Evolutionary conservation across 2,113 vertebrate genomes (phyloP).

Genomic region (Phylloscopus trochilus): DNA sequence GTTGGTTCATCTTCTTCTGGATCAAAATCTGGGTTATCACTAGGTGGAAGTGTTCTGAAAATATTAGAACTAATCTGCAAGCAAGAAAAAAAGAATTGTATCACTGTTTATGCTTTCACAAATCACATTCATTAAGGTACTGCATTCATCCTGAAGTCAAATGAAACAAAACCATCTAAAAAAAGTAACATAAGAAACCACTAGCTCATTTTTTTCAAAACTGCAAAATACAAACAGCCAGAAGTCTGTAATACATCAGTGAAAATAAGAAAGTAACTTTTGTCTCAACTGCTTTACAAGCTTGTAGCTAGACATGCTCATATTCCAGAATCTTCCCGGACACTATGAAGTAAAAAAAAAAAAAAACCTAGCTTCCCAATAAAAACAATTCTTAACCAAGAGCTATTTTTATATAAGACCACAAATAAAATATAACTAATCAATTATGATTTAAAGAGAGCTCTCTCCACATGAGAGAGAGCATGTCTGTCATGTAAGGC

Average conservation of each 20-base stretch:
- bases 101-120: neutral
- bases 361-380: neutral
- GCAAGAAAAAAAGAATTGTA: neutral
- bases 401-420: neutral
- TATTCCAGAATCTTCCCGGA: neutral
- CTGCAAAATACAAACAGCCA: neutral
- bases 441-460: neutral
- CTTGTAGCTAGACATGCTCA: neutral
- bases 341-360: neutral
- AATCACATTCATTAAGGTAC: neutral
- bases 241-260: neutral
- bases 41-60: slow-evolving; percentile 95
- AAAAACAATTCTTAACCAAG: neutral
- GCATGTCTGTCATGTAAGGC: neutral
- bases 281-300: neutral
- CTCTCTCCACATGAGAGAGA: neutral
- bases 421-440: neutral
- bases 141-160: neutral
- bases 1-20: slow-evolving; percentile 98
- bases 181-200: neutral
- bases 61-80: slow-evolving; percentile 93
- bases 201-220: neutral
- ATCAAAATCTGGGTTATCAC: slow-evolving; percentile 98
- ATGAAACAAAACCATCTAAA: neutral
- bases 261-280: neutral